phyloP scores from a whole-genome alignment of 2,113 vertebrate genomes.

The Centropus bengalensis region DNA sequence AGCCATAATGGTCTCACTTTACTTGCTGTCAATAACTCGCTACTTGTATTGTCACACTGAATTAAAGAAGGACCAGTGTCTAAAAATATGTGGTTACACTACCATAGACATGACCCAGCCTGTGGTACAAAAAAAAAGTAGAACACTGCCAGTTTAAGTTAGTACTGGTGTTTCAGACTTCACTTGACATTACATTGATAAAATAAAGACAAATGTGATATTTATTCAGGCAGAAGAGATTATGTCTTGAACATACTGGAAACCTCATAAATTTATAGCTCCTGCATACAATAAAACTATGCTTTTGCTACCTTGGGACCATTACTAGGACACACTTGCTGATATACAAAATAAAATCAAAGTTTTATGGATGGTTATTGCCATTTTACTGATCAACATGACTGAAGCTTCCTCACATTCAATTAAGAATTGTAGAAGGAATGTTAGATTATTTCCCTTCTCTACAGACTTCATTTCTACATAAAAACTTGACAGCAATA shows the following conservation, averaged over 20 bases:
- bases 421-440: neutral
- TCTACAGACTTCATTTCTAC: neutral
- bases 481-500: neutral
- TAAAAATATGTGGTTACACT: neutral
- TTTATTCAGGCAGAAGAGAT: neutral
- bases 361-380: neutral
- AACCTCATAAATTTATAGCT: neutral
- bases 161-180: neutral
- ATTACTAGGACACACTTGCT: neutral
- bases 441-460: neutral
- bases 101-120: neutral
- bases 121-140: neutral
- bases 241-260: neutral
- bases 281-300: neutral
- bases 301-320: neutral
- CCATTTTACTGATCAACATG: neutral
- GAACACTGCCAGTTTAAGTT: neutral
- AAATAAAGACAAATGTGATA: neutral
- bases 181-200: neutral
- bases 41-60: slow-evolving; percentile 20
- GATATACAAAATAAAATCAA: neutral
- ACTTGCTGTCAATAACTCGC: slow-evolving; percentile 55
- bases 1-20: slow-evolving; percentile 56
- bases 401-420: neutral
- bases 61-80: slow-evolving; percentile 32